These are phyloP conservation scores for Ophioninae sp. DNA, from an alignment of 2,888 invertebrate genomes.

Conservation along the genomic window DNA sequence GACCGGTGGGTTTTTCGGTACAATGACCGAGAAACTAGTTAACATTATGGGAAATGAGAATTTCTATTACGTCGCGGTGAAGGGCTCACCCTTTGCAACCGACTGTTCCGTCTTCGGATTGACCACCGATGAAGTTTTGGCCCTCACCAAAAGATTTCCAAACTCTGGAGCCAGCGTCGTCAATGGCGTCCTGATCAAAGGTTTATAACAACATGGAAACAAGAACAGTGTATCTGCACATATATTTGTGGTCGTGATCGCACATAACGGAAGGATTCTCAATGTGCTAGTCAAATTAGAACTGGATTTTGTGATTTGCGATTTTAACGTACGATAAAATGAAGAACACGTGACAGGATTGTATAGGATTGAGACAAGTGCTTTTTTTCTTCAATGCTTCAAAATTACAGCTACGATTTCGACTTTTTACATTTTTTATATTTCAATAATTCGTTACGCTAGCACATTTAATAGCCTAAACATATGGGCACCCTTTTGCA, in stretches of 20 bases:
- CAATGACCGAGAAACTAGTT: slow-evolving; percentile 71
- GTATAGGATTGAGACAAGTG: not conserved
- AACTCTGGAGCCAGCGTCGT: slow-evolving; percentile 85
- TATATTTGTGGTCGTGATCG: not conserved
- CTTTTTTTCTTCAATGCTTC: not conserved
- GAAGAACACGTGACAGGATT: not conserved
- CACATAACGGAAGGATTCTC: not conserved
- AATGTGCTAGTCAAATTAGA: not conserved
- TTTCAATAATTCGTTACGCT: not conserved
- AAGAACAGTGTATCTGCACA: slow-evolving; percentile 32
- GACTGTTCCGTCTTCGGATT: slow-evolving; percentile 91
- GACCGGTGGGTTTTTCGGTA: slow-evolving; percentile 41
- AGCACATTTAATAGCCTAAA: not conserved
- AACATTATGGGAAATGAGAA: slow-evolving; percentile 82
- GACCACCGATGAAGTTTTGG: slow-evolving; percentile 86
- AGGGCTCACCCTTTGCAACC: slow-evolving; percentile 89
- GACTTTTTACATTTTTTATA: not conserved
- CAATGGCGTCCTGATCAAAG: slow-evolving; percentile 88
- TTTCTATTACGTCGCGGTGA: slow-evolving; percentile 89
- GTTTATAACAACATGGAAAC: slow-evolving; percentile 69
- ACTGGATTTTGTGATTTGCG: not conserved
- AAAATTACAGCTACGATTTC: not conserved
- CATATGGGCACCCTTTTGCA: not conserved
- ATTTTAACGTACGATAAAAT: not conserved
- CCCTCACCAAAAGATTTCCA: slow-evolving; percentile 87